Evolutionary conservation across 2,888 invertebrate species (phyloP), one percentile per base, ranked within the genome.

Genomic region (Syrista parreyssii): DNA sequence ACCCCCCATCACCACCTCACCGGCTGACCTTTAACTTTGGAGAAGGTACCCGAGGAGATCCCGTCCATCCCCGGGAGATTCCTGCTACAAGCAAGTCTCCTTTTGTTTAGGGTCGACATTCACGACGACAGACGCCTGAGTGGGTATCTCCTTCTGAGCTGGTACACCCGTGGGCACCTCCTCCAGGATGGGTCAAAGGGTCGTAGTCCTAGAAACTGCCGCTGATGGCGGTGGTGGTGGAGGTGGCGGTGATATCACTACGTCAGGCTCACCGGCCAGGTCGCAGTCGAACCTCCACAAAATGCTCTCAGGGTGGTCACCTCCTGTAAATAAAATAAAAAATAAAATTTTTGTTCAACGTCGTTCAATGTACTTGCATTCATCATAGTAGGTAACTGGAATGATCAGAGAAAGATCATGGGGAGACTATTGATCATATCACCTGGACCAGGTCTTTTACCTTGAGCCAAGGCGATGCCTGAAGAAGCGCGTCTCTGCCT

Each of bases 251-350:
- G 91, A 90, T 80, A 90, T 89, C 79, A 91, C 88, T 80, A 91
- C 90, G 83, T 91, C 91, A 40, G 91, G 91, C 78, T 91, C 91
- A 89, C 89, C 90, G 84, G 89, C 89, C 81, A 91, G 87, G 83
- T 91, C 91, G 89, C 90, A 90, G 82, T 91, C 91, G 86, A 91
- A 91, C 88, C 90, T 90, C 91, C 91, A 91, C 76, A 91, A 85
- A 79, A 91, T 90, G 84, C 86, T 90, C 84, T 91, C 91, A 90
- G 90, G 87, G 83, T 91, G 89, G 91, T 91, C 91, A 91, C 89
- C 91, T 90, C 89, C 91, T 91, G n/a, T n/a, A n/a, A n/a, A n/a
- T n/a, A n/a, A n/a, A n/a, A n/a, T n/a, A n/a, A n/a, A n/a, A n/a
- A n/a, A 84, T 4, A 11, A 15, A 75, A 74, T 68, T 31, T 4